A percentile compares a stretch with the other conserved stretches of the same genome.
These are phyloP conservation scores for Eilema sororculum DNA, from an alignment of 2,888 invertebrate genomes.

Conservation along the genomic window DNA sequence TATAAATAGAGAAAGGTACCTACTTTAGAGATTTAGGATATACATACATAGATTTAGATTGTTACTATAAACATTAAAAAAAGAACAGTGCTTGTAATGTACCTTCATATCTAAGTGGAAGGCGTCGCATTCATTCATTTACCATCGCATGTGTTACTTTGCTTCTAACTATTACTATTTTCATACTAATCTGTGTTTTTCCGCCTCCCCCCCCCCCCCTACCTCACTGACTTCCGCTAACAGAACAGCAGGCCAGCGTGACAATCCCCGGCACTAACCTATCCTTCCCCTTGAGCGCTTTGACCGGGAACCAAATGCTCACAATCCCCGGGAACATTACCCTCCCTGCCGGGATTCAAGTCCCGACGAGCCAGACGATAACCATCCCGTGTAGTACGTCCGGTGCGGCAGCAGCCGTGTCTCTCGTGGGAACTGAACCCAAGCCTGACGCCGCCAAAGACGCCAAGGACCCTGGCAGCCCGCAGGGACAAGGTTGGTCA, in stretches of 20 bases:
- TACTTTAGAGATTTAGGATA: not conserved
- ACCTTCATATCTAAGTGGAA: constrained; percentile 8
- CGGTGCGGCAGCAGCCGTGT: constrained; percentile 57
- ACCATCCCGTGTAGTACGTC: constrained; percentile 67
- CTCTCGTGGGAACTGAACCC: constrained; percentile 47
- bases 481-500: constrained; percentile 76
- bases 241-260: constrained; percentile 86
- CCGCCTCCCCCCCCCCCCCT: constrained; percentile 60
- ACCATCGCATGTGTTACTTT: constrained; percentile 62
- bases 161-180: constrained; percentile 69
- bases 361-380: constrained; percentile 64
- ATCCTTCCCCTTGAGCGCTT: constrained; percentile 85
- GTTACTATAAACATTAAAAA: not conserved
- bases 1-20: not conserved
- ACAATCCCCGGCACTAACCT: constrained; percentile 89
- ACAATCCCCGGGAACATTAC: constrained; percentile 86
- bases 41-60: not conserved
- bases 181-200: constrained; percentile 83
- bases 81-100: not conserved
- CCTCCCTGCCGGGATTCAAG: constrained; percentile 66
- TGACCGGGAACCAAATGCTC: constrained; percentile 83
- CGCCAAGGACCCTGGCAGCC: constrained; percentile 62
- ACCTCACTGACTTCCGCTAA: constrained; percentile 59
- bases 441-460: constrained; percentile 83
- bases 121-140: constrained; percentile 26